Conservation (phyloP, 2,888 invertebrate species). For the Dynastes grantii region DNA sequence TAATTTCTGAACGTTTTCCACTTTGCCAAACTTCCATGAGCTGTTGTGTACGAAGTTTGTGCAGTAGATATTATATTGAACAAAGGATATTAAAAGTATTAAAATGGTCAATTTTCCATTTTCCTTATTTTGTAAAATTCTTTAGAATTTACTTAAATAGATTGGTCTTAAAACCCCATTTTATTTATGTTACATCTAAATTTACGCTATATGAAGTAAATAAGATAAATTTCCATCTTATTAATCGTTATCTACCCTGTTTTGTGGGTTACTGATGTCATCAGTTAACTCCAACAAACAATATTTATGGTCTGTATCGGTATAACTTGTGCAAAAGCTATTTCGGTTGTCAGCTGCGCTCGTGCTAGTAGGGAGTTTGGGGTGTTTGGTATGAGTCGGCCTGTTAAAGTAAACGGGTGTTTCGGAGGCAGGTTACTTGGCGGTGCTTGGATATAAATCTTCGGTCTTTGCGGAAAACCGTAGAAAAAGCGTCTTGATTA, state of each 20-base stretch:
- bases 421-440: conserved; percentile 42
- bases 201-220: neutral
- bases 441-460: conserved; percentile 38
- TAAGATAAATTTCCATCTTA: conserved; percentile 18
- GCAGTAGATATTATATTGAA: too few relatives aligned
- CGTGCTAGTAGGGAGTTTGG: neutral
- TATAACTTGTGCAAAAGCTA: conserved; percentile 41
- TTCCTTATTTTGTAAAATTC: too few relatives aligned
- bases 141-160: neutral
- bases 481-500: conserved; percentile 50
- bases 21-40: too few relatives aligned
- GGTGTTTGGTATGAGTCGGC: neutral
- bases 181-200: neutral
- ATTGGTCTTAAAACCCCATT: neutral
- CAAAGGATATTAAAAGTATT: too few relatives aligned
- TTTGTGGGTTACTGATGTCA: conserved; percentile 29
- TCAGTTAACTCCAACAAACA: conserved; percentile 37
- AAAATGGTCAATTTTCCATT: too few relatives aligned
- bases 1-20: too few relatives aligned
- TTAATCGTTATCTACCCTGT: conserved; percentile 16
- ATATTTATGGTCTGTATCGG: conserved; percentile 33
- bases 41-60: too few relatives aligned
- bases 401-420: conserved; percentile 8
- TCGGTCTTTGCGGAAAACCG: conserved; percentile 17
- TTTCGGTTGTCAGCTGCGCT: conserved; percentile 40